These are phyloP conservation scores for Nymphalis io DNA, from an alignment of 1,140 invertebrate species.

Conservation along the genomic window DNA sequence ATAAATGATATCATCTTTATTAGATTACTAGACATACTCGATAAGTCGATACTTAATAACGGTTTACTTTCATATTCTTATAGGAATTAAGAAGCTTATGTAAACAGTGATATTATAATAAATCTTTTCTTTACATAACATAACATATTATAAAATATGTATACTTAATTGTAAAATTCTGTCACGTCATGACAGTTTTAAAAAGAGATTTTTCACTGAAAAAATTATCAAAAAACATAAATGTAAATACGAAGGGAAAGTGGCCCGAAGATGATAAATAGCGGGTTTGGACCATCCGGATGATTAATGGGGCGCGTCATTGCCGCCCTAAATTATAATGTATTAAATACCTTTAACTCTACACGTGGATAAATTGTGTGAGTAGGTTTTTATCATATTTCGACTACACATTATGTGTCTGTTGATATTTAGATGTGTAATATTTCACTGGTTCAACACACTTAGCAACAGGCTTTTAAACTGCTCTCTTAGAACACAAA, in stretches of 20 bases:
- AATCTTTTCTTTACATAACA: too few relatives aligned
- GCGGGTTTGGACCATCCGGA: conserved; percentile 30
- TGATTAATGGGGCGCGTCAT: conserved; percentile 54
- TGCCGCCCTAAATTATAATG: conserved; percentile 44
- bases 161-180: conserved; percentile 9
- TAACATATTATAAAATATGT: neutral
- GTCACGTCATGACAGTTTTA: conserved; percentile 9
- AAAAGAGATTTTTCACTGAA: conserved; percentile 30
- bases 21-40: too few relatives aligned
- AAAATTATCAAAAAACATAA: conserved; percentile 33
- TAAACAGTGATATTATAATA: too few relatives aligned
- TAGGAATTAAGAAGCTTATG: too few relatives aligned
- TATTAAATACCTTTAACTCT: conserved; percentile 38
- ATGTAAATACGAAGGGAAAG: conserved; percentile 44
- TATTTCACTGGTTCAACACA: neutral
- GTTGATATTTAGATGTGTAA: neutral
- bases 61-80: too few relatives aligned
- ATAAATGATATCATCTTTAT: too few relatives aligned
- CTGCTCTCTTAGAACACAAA: too few relatives aligned
- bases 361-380: conserved; percentile 21
- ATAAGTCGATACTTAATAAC: too few relatives aligned
- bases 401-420: neutral
- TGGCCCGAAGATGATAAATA: conserved; percentile 45
- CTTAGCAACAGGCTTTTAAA: neutral
- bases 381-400: conserved; percentile 19